These are phyloP conservation scores for Sisyra nigra DNA, from an alignment of 2,888 invertebrate genomes.

Conservation along the genomic window DNA sequence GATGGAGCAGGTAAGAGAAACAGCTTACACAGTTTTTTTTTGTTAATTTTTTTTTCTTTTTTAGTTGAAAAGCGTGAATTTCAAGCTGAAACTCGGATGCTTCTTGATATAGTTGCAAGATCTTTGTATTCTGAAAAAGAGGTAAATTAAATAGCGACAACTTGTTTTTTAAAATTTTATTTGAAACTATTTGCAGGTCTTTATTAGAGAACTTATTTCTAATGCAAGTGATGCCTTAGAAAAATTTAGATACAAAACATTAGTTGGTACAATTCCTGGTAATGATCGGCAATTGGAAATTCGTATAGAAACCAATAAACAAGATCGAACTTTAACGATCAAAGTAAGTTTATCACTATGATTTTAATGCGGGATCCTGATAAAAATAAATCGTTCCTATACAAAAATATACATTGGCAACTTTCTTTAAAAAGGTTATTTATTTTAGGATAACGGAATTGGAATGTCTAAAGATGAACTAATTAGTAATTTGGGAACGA, in stretches of 20 bases:
- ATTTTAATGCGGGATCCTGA: no score
- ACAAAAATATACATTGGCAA: no score
- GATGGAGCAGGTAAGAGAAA: not conserved
- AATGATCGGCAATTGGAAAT: conserved; percentile 66
- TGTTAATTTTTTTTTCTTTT: not conserved
- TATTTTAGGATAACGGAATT: conserved; percentile 68
- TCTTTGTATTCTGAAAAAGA: conserved; percentile 96
- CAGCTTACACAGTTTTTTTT: no score
- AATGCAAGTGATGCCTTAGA: conserved; percentile 96
- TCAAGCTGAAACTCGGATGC: conserved; percentile 90
- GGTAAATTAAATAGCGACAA: no score
- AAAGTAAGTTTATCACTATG: conserved; percentile 37
- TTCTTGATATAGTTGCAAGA: conserved; percentile 91
- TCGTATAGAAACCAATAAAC: conserved; percentile 76
- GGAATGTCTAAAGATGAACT: conserved; percentile 93
- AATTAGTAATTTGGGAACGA: conserved; percentile 81
- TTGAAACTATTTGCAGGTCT: conserved; percentile 45
- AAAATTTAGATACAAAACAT: conserved; percentile 69
- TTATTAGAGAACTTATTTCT: conserved; percentile 87
- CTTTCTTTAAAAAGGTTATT: conserved; percentile 10
- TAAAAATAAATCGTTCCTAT: no score
- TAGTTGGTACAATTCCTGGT: conserved; percentile 36
- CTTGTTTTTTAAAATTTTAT: no score
- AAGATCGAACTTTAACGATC: conserved; percentile 65
- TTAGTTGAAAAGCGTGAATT: conserved; percentile 70